phyloP scores from a whole-genome alignment of 2,888 invertebrate species.

The Aplocera efformata region DNA sequence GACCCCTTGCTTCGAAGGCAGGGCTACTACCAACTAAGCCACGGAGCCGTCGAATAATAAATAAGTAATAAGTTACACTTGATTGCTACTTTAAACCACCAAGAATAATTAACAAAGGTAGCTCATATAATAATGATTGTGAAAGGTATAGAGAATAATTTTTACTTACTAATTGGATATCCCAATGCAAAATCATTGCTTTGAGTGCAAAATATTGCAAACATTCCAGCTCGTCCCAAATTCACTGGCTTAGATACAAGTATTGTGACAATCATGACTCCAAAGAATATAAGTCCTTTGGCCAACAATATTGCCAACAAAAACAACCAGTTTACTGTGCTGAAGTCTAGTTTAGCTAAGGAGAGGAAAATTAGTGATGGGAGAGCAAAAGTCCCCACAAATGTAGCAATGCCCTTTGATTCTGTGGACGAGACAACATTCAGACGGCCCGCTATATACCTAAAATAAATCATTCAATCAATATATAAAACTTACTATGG shows the following conservation, averaged over 20 bases:
- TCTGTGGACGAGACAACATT: conserved; percentile 90
- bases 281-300: conserved; percentile 91
- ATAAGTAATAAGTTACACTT: too few species aligned
- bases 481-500: not conserved
- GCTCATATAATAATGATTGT: too few species aligned
- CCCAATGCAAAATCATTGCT: conserved; percentile 99
- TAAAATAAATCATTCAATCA: conserved; percentile 51
- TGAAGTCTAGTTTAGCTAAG: conserved; percentile 90
- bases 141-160: not conserved
- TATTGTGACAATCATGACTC: conserved; percentile 88
- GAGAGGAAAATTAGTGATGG: conserved; percentile 96
- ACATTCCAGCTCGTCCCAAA: conserved; percentile 92
- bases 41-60: too few species aligned
- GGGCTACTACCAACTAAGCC: too few species aligned
- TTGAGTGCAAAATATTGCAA: conserved; percentile 97
- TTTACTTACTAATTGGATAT: conserved; percentile 92
- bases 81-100: too few species aligned
- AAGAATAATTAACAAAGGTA: too few species aligned
- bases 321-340: conserved; percentile 94
- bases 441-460: conserved; percentile 91
- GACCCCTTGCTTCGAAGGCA: too few species aligned
- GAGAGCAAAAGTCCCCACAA: conserved; percentile 95
- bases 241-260: conserved; percentile 90
- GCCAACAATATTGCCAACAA: conserved; percentile 91
- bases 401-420: conserved; percentile 93